These are phyloP conservation scores for Danionella dracula DNA, from an alignment of 2,797 vertebrate genomes.

Conservation along the genomic window DNA sequence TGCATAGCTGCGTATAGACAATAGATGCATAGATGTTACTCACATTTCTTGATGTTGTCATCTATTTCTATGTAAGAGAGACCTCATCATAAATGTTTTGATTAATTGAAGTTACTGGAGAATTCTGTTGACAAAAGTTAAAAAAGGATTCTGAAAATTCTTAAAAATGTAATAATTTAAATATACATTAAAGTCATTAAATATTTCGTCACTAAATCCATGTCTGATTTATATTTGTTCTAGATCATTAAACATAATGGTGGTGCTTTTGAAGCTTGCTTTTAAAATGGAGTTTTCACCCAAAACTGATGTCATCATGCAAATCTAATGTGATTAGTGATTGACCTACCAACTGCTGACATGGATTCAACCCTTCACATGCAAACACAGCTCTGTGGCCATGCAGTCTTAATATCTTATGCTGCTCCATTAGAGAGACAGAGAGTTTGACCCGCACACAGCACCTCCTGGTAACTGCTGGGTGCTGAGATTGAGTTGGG, in stretches of 20 bases:
- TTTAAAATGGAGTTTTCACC: not conserved
- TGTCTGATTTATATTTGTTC: not conserved
- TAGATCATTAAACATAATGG: slow-evolving; percentile 1
- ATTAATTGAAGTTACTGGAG: no score
- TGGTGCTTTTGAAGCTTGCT: not conserved
- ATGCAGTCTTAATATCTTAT: slow-evolving; percentile 3
- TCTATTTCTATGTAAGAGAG: no score
- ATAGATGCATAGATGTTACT: no score
- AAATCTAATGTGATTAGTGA: not conserved
- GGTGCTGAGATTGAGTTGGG: slow-evolving; percentile 19
- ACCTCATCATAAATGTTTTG: no score
- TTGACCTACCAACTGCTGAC: not conserved
- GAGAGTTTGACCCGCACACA: slow-evolving; percentile 48
- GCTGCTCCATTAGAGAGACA: slow-evolving; percentile 24
- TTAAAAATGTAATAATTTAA: no score
- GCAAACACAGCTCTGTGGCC: slow-evolving; percentile 36
- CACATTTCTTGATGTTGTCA: no score
- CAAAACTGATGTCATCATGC: not conserved
- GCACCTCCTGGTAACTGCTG: slow-evolving; percentile 10
- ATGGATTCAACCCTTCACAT: slow-evolving; percentile 12
- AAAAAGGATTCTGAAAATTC: no score
- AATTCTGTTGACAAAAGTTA: no score
- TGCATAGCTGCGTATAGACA: no score
- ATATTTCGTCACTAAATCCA: not conserved
- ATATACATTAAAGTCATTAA: not conserved